Evolutionary conservation across 2,113 vertebrate species (phyloP), one percentile per base, ranked within the genome.

Genomic region (Tamias sibiricus): DNA sequence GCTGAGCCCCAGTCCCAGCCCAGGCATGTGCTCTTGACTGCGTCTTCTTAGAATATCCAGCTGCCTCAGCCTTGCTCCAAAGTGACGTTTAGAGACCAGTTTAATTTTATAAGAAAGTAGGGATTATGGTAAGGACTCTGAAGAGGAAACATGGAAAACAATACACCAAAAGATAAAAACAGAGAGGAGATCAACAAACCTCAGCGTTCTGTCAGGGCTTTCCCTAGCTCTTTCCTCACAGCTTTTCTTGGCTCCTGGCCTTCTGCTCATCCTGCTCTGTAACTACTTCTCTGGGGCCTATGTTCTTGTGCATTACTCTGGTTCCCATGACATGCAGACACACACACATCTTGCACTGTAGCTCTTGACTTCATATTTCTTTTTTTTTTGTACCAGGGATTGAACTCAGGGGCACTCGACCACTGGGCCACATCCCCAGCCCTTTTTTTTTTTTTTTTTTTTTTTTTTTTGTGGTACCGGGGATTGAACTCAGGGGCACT

Each of bases 121-220:
- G 59, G 22, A 37, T 66, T 76, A 35, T 47, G 44, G 17, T 75
- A 84, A 96, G 66, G n/a, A 49, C 19, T 77, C 9, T 80, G 89
- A 92, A 85, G 82, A 81, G 47, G 72, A 94, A 93, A 82, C 17
- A 16, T 68, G 28, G 72, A 71, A 82, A 84, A 66, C 4, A 79
- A 93, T 24, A 62, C 37, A 66, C 5, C 35, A 47, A 77, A 64
- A 37, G 6, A 68, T 59, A 49, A 83, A 96, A 88, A 64, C 3
- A 6, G 52, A 94, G 77, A 69, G 54, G 9, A 40, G 37, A 35
- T 74, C 22, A 54, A 12, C 20, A 76, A 85, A 72, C n/a, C 32
- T 95, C 44, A 82, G 20, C 37, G 16, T 42, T 69, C 44, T 57
- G 28, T 54, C 11, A 13, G 12, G 16, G 19, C 8, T 79, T 66